Conservation (phyloP, 2,113 vertebrate species). For the Sceloporus tristichus region DNA sequence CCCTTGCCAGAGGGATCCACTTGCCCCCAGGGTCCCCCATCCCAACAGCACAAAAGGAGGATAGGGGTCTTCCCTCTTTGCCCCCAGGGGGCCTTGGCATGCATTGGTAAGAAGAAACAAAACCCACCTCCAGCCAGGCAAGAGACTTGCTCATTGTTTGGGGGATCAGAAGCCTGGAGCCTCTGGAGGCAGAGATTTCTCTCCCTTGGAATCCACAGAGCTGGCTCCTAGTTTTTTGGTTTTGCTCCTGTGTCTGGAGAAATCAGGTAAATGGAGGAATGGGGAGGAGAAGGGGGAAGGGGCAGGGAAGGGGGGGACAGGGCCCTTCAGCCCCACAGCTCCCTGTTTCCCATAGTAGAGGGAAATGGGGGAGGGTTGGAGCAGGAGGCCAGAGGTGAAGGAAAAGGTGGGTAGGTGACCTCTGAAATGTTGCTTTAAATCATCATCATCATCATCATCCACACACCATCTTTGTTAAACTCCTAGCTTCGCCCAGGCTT, state of each 20-base stretch:
- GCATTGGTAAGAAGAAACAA: neutral
- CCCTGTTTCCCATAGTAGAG: neutral
- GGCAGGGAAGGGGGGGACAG: neutral
- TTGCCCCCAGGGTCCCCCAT: neutral
- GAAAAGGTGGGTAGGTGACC: neutral
- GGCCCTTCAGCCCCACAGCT: neutral
- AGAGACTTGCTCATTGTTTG: constrained; percentile 29
- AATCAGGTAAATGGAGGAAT: constrained; percentile 15
- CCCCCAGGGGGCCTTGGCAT: neutral
- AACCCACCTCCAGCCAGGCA: neutral
- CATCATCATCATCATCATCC: neutral
- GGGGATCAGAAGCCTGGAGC: neutral
- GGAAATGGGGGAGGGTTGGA: neutral
- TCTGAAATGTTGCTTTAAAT: neutral
- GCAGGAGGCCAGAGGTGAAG: neutral
- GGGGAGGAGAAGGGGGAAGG: neutral
- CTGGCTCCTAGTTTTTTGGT: neutral
- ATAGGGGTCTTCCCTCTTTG: neutral
- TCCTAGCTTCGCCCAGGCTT: neutral
- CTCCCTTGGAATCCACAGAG: neutral
- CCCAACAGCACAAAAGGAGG: neutral
- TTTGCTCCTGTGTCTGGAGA: neutral
- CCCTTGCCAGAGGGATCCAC: too few relatives aligned
- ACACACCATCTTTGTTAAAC: neutral
- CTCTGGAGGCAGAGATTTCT: too few relatives aligned